Percentiles rank a stretch among this genome's conserved stretches.
Conservation (phyloP, 2,797 vertebrate genomes). For the Brachyalestes nurse region DNA sequence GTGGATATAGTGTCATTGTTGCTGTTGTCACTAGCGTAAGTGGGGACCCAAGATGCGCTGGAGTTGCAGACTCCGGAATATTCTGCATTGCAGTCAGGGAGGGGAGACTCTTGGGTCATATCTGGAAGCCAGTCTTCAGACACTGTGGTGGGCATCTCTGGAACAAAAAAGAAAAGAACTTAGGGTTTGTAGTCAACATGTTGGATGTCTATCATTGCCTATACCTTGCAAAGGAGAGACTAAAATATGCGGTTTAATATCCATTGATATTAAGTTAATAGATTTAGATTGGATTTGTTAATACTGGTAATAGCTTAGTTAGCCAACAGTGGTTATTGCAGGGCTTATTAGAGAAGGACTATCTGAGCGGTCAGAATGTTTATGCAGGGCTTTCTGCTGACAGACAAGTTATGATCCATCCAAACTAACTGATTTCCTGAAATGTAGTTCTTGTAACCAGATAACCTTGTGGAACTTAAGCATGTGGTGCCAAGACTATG, state of each 20-base stretch:
- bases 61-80: slow-evolving; percentile 74
- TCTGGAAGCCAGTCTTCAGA: slow-evolving; percentile 67
- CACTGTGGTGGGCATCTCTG: slow-evolving; percentile 34
- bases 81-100: slow-evolving; percentile 80
- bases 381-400: background rate
- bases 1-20: slow-evolving; percentile 65
- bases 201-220: too few relatives aligned
- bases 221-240: too few relatives aligned
- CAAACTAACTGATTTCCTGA: background rate
- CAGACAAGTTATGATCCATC: background rate
- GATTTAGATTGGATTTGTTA: background rate
- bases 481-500: background rate
- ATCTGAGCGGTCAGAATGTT: background rate
- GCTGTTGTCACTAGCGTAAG: slow-evolving; percentile 51
- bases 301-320: background rate
- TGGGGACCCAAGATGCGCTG: slow-evolving; percentile 66
- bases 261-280: too few relatives aligned
- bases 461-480: background rate
- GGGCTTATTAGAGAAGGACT: background rate
- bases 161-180: slow-evolving; percentile 21
- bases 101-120: slow-evolving; percentile 56
- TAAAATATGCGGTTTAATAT: too few relatives aligned
- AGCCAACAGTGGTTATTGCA: background rate
- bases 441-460: background rate
- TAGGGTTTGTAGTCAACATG: background rate